Conservation (phyloP, 2,113 vertebrate genomes). For the Ageneiosus marmoratus region DNA sequence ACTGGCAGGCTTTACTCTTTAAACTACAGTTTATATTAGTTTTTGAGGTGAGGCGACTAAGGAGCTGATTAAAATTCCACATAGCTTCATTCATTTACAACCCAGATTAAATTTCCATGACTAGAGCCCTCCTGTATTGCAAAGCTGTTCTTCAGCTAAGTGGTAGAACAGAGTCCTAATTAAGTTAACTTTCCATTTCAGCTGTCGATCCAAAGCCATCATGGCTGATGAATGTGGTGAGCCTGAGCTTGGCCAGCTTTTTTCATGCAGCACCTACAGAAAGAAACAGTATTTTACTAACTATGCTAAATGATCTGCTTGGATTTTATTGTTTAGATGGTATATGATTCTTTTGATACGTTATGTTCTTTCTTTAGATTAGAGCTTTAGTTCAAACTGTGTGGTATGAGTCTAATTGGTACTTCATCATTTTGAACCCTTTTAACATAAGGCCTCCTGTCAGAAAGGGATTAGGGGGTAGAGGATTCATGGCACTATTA, state of each 20-base stretch:
- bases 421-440: slow-evolving; percentile 38
- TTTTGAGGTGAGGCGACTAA: neutral
- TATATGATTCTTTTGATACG: neutral
- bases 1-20: neutral
- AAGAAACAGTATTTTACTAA: neutral
- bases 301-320: neutral
- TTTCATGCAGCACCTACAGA: neutral
- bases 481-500: slow-evolving; percentile 42
- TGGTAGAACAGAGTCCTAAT: slow-evolving; percentile 29
- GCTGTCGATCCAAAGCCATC: neutral
- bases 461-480: slow-evolving; percentile 25
- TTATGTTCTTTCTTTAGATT: neutral
- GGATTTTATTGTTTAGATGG: neutral
- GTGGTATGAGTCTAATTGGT: slow-evolving; percentile 24
- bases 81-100: slow-evolving; percentile 14
- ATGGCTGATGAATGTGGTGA: neutral
- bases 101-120: slow-evolving; percentile 29
- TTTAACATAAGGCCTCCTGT: slow-evolving; percentile 18
- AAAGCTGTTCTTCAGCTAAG: slow-evolving; percentile 1
- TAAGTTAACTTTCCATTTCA: slow-evolving; percentile 40
- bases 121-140: neutral
- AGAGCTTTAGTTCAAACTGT: neutral
- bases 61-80: slow-evolving; percentile 13
- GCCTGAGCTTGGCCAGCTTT: neutral
- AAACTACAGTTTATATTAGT: neutral